phyloP scores from a whole-genome alignment of 2,888 invertebrate genomes.

The Aromia moschata region DNA sequence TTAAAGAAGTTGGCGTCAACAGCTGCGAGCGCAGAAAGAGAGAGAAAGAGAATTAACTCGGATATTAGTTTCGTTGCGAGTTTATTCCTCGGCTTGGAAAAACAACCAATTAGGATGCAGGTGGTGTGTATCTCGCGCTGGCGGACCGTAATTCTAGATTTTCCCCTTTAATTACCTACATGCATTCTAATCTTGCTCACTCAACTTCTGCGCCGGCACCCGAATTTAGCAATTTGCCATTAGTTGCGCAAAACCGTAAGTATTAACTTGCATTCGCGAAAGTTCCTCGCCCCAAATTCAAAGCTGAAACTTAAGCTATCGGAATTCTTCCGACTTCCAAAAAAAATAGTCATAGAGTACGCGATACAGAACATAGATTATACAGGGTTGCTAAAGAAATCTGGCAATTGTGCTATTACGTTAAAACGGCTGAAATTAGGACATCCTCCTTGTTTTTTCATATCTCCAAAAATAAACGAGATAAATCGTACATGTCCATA shows the following conservation, averaged over 20 bases:
- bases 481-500: too few species aligned
- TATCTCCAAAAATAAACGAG: too few species aligned
- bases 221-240: slow-evolving; percentile 33
- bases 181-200: slow-evolving; percentile 38
- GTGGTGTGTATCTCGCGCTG: slow-evolving; percentile 30
- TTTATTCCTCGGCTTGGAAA: slow-evolving; percentile 30
- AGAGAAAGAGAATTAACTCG: slow-evolving; percentile 25
- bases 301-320: too few species aligned
- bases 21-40: slow-evolving; percentile 22
- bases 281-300: background rate
- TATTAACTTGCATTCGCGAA: slow-evolving; percentile 13
- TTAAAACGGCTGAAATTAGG: too few species aligned
- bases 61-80: slow-evolving; percentile 32
- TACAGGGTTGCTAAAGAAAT: too few species aligned
- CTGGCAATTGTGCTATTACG: too few species aligned
- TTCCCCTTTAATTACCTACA: slow-evolving; percentile 41
- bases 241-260: slow-evolving; percentile 15
- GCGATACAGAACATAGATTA: too few species aligned
- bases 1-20: slow-evolving; percentile 26
- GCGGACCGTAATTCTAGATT: slow-evolving; percentile 31
- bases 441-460: too few species aligned
- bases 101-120: slow-evolving; percentile 39
- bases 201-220: slow-evolving; percentile 32
- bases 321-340: too few species aligned
- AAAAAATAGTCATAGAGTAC: too few species aligned